Conservation (phyloP, 2,888 invertebrate genomes). For the Caenorhabditis japonica region DNA sequence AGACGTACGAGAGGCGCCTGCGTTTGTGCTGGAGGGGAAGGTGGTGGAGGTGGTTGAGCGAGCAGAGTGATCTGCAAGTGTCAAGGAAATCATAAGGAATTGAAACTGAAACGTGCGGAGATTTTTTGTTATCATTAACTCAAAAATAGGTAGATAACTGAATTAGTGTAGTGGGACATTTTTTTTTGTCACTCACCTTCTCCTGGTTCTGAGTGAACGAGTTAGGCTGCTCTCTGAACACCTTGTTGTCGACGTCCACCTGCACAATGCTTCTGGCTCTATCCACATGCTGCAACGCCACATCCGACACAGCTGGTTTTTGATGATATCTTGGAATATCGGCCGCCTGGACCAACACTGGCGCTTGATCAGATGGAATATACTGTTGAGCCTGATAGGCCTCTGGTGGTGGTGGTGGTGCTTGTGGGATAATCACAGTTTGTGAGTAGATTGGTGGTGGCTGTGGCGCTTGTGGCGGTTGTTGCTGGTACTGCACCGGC, state of each 20-base stretch:
- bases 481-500: slow-evolving; percentile 36
- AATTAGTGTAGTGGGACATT: no score
- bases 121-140: no score
- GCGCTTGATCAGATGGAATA: slow-evolving; percentile 27
- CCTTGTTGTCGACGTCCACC: slow-evolving; percentile 41
- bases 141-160: no score
- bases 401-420: slow-evolving; percentile 52
- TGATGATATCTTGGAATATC: slow-evolving; percentile 46
- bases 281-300: slow-evolving; percentile 30
- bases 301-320: slow-evolving; percentile 26
- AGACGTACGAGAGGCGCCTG: slow-evolving; percentile 42
- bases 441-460: slow-evolving; percentile 52
- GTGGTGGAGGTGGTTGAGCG: slow-evolving; percentile 58
- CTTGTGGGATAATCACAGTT: slow-evolving; percentile 50
- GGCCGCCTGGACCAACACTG: slow-evolving; percentile 44
- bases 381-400: slow-evolving; percentile 50
- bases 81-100: no score
- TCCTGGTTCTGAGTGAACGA: slow-evolving; percentile 42
- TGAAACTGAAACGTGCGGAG: neutral
- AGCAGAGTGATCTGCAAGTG: slow-evolving; percentile 58
- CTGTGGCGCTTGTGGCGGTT: slow-evolving; percentile 34
- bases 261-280: slow-evolving; percentile 38
- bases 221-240: slow-evolving; percentile 53
- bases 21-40: slow-evolving; percentile 46
- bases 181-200: slow-evolving; percentile 25